Percentiles rank a stretch among this genome's conserved stretches.
These are phyloP conservation scores for Diaprepes abbreviatus DNA, from an alignment of 2,888 invertebrate genomes.

Conservation along the genomic window DNA sequence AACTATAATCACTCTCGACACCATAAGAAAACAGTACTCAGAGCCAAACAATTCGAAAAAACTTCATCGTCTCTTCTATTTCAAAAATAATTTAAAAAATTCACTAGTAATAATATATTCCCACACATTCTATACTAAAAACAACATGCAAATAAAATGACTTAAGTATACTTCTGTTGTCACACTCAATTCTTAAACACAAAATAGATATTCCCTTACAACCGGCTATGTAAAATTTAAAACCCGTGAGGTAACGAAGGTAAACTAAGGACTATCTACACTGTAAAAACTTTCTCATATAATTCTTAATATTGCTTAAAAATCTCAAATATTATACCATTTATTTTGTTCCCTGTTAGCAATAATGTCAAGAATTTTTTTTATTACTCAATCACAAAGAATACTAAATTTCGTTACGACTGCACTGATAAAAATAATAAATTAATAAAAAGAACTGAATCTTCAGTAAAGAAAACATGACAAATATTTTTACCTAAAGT, in stretches of 20 bases:
- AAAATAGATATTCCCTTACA: slow-evolving; percentile 68
- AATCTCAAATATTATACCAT: too few species aligned
- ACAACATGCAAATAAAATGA: slow-evolving; percentile 52
- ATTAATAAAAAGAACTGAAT: too few species aligned
- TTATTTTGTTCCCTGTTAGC: too few species aligned
- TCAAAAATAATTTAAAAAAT: neutral
- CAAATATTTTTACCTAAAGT: too few species aligned
- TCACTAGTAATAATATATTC: slow-evolving; percentile 37
- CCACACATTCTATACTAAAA: slow-evolving; percentile 35
- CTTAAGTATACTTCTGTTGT: slow-evolving; percentile 66
- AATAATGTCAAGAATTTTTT: too few species aligned
- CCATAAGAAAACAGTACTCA: slow-evolving; percentile 78
- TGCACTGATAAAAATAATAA: too few species aligned
- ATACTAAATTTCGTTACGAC: too few species aligned
- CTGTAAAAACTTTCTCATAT: too few species aligned
- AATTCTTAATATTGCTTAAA: too few species aligned
- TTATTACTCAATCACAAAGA: too few species aligned
- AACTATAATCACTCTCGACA: slow-evolving; percentile 73
- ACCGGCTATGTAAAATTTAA: slow-evolving; percentile 63
- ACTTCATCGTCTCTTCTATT: neutral
- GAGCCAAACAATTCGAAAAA: slow-evolving; percentile 48
- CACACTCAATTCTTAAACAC: slow-evolving; percentile 66
- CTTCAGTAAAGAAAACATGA: too few species aligned
- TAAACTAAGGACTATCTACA: slow-evolving; percentile 40
- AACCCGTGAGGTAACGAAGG: slow-evolving; percentile 56